Percentiles rank a stretch among this genome's conserved stretches.
phyloP scores from a whole-genome alignment of 2,888 invertebrate genomes.

The Icerya purchasi region DNA sequence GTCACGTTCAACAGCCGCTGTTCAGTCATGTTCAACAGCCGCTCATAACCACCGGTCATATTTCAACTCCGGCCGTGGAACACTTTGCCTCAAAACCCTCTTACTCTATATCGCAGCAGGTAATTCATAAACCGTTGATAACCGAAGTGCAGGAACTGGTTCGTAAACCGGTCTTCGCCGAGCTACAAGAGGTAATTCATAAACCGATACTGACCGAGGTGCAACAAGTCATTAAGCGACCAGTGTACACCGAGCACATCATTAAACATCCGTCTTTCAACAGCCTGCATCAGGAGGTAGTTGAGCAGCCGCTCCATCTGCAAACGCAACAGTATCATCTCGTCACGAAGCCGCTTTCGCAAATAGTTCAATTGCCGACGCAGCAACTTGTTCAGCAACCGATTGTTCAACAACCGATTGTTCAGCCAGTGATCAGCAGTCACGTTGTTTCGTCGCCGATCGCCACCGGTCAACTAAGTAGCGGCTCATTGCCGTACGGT shows the following conservation, averaged over 20 bases:
- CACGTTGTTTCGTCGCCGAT: constrained; percentile 1
- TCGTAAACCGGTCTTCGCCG: constrained; percentile 12
- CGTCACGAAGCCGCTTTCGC: constrained; percentile 5
- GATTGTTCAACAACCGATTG: background rate
- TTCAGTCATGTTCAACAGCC: background rate
- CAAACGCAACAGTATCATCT: constrained; percentile 1
- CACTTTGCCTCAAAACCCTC: background rate
- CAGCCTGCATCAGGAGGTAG: constrained; percentile 7
- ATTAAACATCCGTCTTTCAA: constrained; percentile 8
- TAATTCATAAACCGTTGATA: constrained; percentile 14
- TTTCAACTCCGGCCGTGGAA: background rate
- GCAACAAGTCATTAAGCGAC: constrained; percentile 13
- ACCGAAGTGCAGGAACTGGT: constrained; percentile 13
- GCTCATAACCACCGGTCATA: background rate
- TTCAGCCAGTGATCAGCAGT: constrained; percentile 1
- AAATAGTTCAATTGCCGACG: constrained; percentile 8
- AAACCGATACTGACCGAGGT: constrained; percentile 13
- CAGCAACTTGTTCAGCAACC: constrained; percentile 10
- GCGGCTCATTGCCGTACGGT: background rate
- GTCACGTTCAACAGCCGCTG: background rate
- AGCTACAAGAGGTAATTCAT: constrained; percentile 12
- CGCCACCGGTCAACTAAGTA: background rate
- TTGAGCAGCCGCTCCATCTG: constrained; percentile 8
- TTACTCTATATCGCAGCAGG: constrained; percentile 11
- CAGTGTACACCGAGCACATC: constrained; percentile 13